These are phyloP conservation scores for Falco peregrinus DNA, from an alignment of 2,797 vertebrate genomes.

Conservation along the genomic window DNA sequence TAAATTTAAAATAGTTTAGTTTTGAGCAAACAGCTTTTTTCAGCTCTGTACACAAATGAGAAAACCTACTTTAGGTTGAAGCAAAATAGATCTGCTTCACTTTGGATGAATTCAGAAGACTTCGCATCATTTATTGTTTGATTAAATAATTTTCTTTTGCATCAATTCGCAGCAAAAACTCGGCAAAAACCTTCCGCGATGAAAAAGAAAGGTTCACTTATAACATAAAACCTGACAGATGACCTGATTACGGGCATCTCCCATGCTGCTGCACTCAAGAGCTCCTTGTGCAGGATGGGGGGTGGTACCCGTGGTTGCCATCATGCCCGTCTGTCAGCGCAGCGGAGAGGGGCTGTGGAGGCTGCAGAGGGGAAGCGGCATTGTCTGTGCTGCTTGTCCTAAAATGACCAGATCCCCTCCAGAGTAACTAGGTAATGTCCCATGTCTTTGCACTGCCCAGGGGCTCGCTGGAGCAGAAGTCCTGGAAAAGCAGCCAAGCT, in stretches of 20 bases:
- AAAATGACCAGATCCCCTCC: not conserved
- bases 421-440: too few species aligned
- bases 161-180: not conserved
- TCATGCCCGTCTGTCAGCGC: not conserved
- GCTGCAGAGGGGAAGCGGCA: accelerated
- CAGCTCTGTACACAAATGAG: not conserved
- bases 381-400: not conserved
- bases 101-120: not conserved
- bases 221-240: not conserved
- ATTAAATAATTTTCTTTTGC: not conserved
- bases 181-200: not conserved
- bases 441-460: accelerated
- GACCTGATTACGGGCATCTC: not conserved
- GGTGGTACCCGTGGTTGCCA: not conserved
- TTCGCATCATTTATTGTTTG: not conserved
- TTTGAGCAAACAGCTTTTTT: not conserved
- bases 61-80: not conserved
- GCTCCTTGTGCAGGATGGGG: not conserved
- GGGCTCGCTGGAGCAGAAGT: not conserved
- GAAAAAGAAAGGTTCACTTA: not conserved
- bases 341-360: not conserved
- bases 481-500: too few species aligned
- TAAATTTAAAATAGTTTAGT: not conserved
- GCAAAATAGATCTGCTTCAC: not conserved
- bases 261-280: not conserved